phyloP scores from a whole-genome alignment of 2,888 invertebrate species.

The Crioceris asparagi region DNA sequence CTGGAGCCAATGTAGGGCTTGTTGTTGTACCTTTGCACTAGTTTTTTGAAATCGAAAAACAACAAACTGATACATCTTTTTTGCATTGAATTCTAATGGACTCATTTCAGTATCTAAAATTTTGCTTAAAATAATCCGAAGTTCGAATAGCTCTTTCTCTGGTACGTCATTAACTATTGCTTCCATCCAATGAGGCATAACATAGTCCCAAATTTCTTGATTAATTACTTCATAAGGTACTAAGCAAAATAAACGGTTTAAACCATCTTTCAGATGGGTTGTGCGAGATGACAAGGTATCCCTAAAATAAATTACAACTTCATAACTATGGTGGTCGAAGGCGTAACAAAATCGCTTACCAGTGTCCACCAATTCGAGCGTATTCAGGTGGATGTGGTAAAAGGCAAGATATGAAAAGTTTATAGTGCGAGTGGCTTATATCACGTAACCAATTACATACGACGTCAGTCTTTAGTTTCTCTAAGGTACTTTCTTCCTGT shows the following conservation, averaged over 20 bases:
- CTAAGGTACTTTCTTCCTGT: conserved; percentile 75
- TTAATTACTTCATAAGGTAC: conserved; percentile 97
- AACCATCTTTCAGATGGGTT: conserved; percentile 87
- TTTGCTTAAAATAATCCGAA: conserved; percentile 80
- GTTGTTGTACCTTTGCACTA: conserved; percentile 72
- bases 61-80: conserved; percentile 91
- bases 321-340: not conserved
- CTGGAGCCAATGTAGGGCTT: conserved; percentile 82
- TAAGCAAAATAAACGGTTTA: conserved; percentile 86
- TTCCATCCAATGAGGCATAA: conserved; percentile 99
- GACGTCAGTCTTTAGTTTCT: conserved; percentile 84
- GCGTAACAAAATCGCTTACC: conserved; percentile 42
- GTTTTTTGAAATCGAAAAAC: conserved; percentile 72
- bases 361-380: conserved; percentile 91
- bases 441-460: conserved; percentile 86
- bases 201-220: conserved; percentile 92
- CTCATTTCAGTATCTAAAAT: conserved; percentile 94
- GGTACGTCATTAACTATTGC: conserved; percentile 88
- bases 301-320: conserved; percentile 39
- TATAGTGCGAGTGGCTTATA: conserved; percentile 73
- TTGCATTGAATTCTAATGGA: conserved; percentile 88
- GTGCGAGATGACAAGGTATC: conserved; percentile 79
- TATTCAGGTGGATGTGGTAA: conserved; percentile 94
- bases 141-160: conserved; percentile 73
- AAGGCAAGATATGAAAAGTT: conserved; percentile 85